Conservation (phyloP, 2,113 vertebrate genomes). For the Tenrec ecaudatus region DNA sequence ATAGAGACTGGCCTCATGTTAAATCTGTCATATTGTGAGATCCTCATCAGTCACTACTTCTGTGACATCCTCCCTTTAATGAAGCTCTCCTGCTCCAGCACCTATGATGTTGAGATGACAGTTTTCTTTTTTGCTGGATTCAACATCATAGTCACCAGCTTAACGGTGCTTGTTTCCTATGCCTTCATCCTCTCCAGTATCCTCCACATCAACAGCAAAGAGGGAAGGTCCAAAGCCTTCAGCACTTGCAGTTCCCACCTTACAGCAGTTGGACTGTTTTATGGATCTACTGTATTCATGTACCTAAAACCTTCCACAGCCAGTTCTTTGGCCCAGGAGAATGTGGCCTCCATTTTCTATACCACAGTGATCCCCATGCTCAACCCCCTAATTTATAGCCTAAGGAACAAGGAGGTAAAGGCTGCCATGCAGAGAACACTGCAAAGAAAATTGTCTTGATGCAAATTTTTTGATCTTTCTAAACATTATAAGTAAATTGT, state of each 20-base stretch:
- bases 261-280: slow-evolving; percentile 77
- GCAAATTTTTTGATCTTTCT: not conserved
- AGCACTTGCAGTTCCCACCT: slow-evolving; percentile 85
- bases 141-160: slow-evolving; percentile 71
- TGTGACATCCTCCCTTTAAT: slow-evolving; percentile 84
- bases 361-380: slow-evolving; percentile 82
- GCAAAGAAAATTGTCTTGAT: not conserved
- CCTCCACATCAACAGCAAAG: slow-evolving; percentile 67
- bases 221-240: slow-evolving; percentile 80
- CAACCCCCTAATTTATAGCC: slow-evolving; percentile 38
- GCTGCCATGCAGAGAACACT: slow-evolving; percentile 62
- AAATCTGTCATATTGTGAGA: slow-evolving; percentile 76
- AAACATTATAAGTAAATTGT: not conserved
- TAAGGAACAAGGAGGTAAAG: slow-evolving; percentile 84
- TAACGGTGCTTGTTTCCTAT: slow-evolving; percentile 78
- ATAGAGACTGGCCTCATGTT: slow-evolving; percentile 76
- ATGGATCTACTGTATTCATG: slow-evolving; percentile 73
- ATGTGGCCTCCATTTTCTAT: slow-evolving; percentile 81
- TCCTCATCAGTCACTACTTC: slow-evolving; percentile 80
- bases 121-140: slow-evolving; percentile 78
- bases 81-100: slow-evolving; percentile 79
- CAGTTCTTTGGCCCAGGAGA: slow-evolving; percentile 77
- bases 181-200: slow-evolving; percentile 76
- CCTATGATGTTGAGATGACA: slow-evolving; percentile 66
- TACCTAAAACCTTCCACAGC: slow-evolving; percentile 79